phyloP scores from a whole-genome alignment of 2,113 vertebrate species.

The Axis porcinus region DNA sequence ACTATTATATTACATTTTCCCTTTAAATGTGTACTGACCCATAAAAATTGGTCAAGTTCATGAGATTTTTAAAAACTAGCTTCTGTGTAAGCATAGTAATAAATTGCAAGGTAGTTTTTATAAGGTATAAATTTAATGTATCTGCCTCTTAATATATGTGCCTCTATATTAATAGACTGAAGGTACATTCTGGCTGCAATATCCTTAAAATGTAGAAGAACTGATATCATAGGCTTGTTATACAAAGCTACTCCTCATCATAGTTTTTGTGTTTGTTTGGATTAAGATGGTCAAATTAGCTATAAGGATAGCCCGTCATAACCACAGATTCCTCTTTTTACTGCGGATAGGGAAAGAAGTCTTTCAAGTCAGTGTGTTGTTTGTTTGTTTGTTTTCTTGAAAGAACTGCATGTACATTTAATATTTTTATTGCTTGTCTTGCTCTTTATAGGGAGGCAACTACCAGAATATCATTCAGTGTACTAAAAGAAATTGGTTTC shows the following conservation, averaged over 20 bases:
- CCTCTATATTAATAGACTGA: not conserved
- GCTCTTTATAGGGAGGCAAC: not conserved
- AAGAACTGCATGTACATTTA: not conserved
- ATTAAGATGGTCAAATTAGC: not conserved
- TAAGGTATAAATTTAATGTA: not conserved
- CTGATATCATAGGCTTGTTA: not conserved
- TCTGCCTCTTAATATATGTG: not conserved
- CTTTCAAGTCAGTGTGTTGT: not conserved
- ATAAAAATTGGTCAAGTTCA: constrained; percentile 27
- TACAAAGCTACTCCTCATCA: not conserved
- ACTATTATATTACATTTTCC: not conserved
- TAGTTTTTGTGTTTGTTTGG: not conserved
- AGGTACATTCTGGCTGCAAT: not conserved
- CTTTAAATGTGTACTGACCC: constrained; percentile 37
- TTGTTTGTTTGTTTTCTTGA: not conserved
- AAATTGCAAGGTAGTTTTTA: constrained; percentile 48
- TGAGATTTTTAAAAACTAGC: constrained; percentile 45
- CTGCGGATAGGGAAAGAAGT: not conserved
- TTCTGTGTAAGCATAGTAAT: constrained; percentile 38
- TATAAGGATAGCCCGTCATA: not conserved
- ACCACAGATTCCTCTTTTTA: not conserved
- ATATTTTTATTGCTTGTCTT: not conserved
- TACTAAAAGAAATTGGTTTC: not conserved
- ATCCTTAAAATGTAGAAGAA: constrained; percentile 27
- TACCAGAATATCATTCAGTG: not conserved